These are phyloP conservation scores for Zapus hudsonius DNA, from an alignment of 2,113 vertebrate species.

Conservation along the genomic window DNA sequence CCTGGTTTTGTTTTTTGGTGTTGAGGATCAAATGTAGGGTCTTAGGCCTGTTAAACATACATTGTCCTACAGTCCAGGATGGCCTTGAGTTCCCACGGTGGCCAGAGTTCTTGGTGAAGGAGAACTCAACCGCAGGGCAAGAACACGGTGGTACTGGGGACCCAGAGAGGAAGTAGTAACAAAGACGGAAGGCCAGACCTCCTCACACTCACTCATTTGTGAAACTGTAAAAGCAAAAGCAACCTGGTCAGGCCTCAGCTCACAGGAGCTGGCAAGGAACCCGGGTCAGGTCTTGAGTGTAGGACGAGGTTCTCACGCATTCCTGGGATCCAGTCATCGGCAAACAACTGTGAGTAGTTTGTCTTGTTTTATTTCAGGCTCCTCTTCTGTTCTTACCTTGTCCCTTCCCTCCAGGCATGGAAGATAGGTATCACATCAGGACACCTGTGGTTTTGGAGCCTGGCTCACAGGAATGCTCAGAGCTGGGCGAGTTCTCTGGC, in stretches of 20 bases:
- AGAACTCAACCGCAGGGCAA: not conserved
- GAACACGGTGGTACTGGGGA: not conserved
- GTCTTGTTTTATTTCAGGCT: not conserved
- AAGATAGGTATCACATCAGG: not conserved
- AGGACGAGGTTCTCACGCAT: not conserved
- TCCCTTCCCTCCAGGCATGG: not conserved
- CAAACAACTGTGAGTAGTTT: conserved; percentile 47
- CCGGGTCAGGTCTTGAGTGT: not conserved
- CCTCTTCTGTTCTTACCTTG: not conserved
- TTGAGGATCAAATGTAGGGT: too few relatives aligned
- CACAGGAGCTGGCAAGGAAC: not conserved
- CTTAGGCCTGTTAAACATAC: too few relatives aligned
- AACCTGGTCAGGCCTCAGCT: not conserved
- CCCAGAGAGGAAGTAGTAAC: conserved; percentile 76
- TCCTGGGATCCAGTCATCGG: not conserved
- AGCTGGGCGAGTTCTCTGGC: not conserved
- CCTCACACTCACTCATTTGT: conserved; percentile 45
- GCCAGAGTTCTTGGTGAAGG: not conserved
- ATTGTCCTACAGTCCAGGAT: too few relatives aligned
- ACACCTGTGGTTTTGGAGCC: not conserved
- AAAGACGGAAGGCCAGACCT: conserved; percentile 65
- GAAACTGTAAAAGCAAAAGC: conserved; percentile 32
- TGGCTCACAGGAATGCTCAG: too few relatives aligned
- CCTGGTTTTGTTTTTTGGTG: too few relatives aligned
- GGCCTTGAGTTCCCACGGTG: not conserved